A percentile compares a stretch with the other conserved stretches of the same genome.
These are phyloP conservation scores for Drosophila tropicalis DNA, from an alignment of 1,140 invertebrate species.

Conservation along the genomic window DNA sequence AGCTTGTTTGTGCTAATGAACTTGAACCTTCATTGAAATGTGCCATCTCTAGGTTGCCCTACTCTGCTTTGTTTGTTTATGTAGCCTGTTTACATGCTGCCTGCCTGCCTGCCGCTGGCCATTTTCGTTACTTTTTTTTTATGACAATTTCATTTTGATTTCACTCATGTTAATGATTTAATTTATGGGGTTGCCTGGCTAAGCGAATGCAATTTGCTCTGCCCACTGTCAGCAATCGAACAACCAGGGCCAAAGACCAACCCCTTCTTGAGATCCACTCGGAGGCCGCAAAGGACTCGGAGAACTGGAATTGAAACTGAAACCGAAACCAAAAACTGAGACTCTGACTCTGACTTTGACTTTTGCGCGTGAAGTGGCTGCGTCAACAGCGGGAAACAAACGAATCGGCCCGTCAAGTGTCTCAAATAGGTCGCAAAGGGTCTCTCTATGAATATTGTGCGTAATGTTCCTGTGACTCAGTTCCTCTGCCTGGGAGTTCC, in stretches of 20 bases:
- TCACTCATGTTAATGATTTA: slow-evolving; percentile 60
- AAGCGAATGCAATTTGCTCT: slow-evolving; percentile 75
- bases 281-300: slow-evolving; percentile 1
- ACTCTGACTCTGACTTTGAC: slow-evolving; percentile 25
- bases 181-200: slow-evolving; percentile 77
- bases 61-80: slow-evolving; percentile 61
- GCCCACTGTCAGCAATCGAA: slow-evolving; percentile 43
- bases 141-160: slow-evolving; percentile 60
- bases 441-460: slow-evolving; percentile 54
- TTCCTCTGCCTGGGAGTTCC: slow-evolving; percentile 27
- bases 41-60: no score
- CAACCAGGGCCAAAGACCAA: slow-evolving; percentile 17
- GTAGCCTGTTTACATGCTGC: slow-evolving; percentile 62
- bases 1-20: no score
- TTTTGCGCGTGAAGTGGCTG: slow-evolving; percentile 55
- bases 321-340: slow-evolving; percentile 10
- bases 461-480: slow-evolving; percentile 35
- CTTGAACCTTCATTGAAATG: no score
- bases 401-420: slow-evolving; percentile 54
- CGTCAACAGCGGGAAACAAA: slow-evolving; percentile 42
- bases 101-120: slow-evolving; percentile 68
- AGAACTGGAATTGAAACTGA: background rate
- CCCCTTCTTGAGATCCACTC: background rate
- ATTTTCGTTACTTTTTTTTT: slow-evolving; percentile 64
- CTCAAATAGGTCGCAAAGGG: slow-evolving; percentile 33